Evolutionary conservation across 2,797 vertebrate species (phyloP).

Genomic region (Amblyopsis hoosieri): DNA sequence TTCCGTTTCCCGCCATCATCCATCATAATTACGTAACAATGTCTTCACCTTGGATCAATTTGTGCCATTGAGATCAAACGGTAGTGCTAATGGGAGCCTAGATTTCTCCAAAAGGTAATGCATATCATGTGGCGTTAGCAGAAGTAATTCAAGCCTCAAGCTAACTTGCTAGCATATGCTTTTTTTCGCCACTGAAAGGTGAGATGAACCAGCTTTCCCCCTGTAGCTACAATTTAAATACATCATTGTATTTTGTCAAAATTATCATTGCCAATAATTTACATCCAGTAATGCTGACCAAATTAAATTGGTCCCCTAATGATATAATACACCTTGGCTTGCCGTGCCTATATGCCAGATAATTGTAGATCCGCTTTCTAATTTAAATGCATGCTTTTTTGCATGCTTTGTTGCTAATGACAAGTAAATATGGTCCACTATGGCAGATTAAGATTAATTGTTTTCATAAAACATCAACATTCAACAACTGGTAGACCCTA

Average conservation of each 20-base stretch:
- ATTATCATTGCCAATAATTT: background rate
- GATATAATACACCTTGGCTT: background rate
- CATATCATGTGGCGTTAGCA: constrained; percentile 84
- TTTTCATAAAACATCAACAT: background rate
- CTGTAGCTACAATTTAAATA: constrained; percentile 48
- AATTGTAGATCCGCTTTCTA: constrained; percentile 75
- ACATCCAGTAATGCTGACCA: background rate
- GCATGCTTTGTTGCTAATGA: constrained; percentile 79
- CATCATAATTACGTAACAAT: constrained; percentile 91
- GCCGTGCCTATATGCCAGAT: background rate
- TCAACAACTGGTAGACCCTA: background rate
- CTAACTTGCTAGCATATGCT: constrained; percentile 35
- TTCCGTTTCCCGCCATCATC: constrained; percentile 83
- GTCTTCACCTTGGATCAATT: constrained; percentile 99
- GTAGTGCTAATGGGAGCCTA: constrained; percentile 76
- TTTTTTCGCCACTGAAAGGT: constrained; percentile 39
- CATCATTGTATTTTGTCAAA: constrained; percentile 14
- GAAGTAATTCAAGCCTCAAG: constrained; percentile 49
- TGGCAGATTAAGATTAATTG: constrained; percentile 39
- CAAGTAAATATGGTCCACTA: constrained; percentile 76
- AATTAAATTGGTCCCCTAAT: background rate
- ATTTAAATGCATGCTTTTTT: constrained; percentile 55
- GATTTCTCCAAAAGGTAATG: constrained; percentile 79
- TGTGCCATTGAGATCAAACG: constrained; percentile 92
- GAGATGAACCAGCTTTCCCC: background rate